Base-by-base conservation (phyloP, 2,797 vertebrate species). In the Onychomys arenicola region DNA sequence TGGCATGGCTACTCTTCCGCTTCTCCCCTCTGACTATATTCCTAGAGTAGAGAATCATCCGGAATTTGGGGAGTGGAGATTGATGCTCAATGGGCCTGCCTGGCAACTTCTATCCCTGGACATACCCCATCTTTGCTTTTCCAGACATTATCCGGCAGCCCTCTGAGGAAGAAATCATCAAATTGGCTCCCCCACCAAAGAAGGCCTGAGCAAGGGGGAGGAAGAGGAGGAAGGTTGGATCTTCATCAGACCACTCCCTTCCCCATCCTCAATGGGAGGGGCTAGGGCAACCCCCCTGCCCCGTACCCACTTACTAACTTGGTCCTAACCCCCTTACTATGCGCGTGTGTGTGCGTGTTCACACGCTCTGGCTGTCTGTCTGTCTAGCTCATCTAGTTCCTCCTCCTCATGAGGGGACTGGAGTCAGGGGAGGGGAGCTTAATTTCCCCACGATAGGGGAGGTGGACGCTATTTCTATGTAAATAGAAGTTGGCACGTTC, bases 101-200 rank as follows among this genome's bases (percentile, higher is more conserved):
- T 69, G 55, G 21, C 3, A 63, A 52, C 89, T 78, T 49, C 73
- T 40, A 32, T 76, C 65, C 91, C 87, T 57, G 80, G 78, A 93
- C 80, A 59, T n/a, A 57, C 63, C n/a, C 17, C 49, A 9, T 19
- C 67, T 55, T 76, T 57, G 90, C 63, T 82, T 6, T 95, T 76
- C 29, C 91, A 99, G 99, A 99, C 98, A 99, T 99, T 98, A 99
- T 99, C 98, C 99, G 99, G 97, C 99, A 99, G 98, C 99, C 99
- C 32, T 99, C 99, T 40, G 99, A 99, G 98, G 99, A 99, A 95
- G 99, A 99, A 98, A 99, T 99, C 98, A 99, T 99, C 99, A 99
- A 99, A 98, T 95, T 99, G 99, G 99, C 99, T 8, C 99, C 99
- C 40, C 99, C 99, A 5, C 99, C 99, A 94, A 99, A 99, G 98